Evolutionary conservation across 2,888 invertebrate species (phyloP), one percentile per base, ranked within the genome.

Genomic region (Phortica okadai): DNA sequence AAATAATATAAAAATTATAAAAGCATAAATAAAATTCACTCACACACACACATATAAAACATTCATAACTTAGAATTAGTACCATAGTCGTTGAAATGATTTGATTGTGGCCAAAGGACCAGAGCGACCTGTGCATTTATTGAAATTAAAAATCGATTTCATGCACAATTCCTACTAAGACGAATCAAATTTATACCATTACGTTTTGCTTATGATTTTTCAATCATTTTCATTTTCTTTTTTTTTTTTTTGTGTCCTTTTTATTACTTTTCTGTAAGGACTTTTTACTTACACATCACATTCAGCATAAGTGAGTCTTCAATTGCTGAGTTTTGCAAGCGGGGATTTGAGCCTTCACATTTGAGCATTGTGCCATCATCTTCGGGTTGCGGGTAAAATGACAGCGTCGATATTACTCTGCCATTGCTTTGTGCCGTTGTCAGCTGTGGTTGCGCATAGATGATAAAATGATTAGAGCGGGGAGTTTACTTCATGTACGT

Each of bases 341-440:
- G 94, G 75, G 95, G 95, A 93, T 97, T 97, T 89, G 96, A 95
- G 6, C 96, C 97, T 85, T 95, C 95, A 90, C 97, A 97, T 90
- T 95, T 96, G 81, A 97, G 93, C 89, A 94, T 94, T 76, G 96
- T 95, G 7, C 95, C 95, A 89, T 97, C 96, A 90, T 97, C 97
- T 88, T 97, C 97, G 1, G 97, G 96, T 82, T 94, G 92, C 16
- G 97, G 97, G 85, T 95, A 94, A 91, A 97, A 97, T 82, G 95
- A 94, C 82, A 97, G 92, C 74, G 94, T 94, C 91, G 96, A 97
- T 89, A 94, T 93, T 78, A 96, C 95, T 90, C 94, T 93, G 41
- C 95, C 95, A 81, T 95, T 95, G 90, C 95, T 95, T 85, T 93
- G 92, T 73, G 93, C 93, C 89, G 94, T 94, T 82, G 92, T 92